phyloP scores from a whole-genome alignment of 2,888 invertebrate genomes.

The Leptopilina drosophilae region DNA sequence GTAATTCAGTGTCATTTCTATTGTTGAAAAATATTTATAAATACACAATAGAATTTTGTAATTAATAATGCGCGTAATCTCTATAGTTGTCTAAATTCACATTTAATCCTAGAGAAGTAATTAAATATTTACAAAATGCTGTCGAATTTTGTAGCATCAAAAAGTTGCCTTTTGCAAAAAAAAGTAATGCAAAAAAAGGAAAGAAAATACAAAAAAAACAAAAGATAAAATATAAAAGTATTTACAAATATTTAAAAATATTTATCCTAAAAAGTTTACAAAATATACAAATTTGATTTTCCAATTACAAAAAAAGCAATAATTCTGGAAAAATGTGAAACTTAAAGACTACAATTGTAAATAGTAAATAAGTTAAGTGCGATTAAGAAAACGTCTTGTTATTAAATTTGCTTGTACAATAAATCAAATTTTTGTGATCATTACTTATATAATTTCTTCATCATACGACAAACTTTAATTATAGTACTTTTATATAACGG shows the following conservation, averaged over 20 bases:
- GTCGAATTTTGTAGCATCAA: too few relatives aligned
- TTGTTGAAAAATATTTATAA: background rate
- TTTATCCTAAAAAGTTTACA: too few relatives aligned
- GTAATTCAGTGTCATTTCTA: background rate
- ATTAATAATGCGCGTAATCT: background rate
- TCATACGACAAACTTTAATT: background rate
- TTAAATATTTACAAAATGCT: background rate
- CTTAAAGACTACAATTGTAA: conserved; percentile 8
- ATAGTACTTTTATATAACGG: too few relatives aligned
- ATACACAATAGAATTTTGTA: background rate
- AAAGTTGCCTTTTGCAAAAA: too few relatives aligned
- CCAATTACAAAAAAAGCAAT: too few relatives aligned
- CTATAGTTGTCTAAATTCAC: background rate
- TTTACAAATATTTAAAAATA: too few relatives aligned
- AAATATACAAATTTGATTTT: too few relatives aligned
- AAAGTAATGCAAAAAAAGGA: too few relatives aligned
- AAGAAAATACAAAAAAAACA: too few relatives aligned
- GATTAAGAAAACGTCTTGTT: background rate
- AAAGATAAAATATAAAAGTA: too few relatives aligned
- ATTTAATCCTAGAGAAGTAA: background rate
- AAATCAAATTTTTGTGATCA: conserved; percentile 75
- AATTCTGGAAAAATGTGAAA: background rate
- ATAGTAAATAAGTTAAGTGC: background rate
- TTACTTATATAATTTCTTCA: conserved; percentile 69
- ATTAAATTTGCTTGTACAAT: conserved; percentile 48